Evolutionary conservation across 2,113 vertebrate genomes (phyloP).

Genomic region (Accipiter cooperii): DNA sequence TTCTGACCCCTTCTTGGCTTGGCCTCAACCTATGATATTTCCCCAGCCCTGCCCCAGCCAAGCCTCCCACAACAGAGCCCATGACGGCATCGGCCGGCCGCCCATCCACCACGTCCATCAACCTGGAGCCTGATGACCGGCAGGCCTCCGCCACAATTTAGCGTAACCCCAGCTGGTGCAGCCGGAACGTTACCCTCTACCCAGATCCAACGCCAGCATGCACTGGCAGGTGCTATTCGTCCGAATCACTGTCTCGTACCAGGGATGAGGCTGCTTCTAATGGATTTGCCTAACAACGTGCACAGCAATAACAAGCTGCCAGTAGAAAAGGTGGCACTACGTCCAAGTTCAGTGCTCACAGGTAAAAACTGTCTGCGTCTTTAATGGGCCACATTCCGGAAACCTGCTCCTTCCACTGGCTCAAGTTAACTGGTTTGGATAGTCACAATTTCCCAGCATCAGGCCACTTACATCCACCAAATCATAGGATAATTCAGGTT

Average conservation of each 20-base stretch:
- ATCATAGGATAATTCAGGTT: neutral
- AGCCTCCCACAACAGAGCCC: neutral
- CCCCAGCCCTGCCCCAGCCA: neutral
- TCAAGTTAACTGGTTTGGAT: neutral
- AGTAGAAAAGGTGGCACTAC: neutral
- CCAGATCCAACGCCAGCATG: neutral
- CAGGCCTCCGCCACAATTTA: too few relatives aligned
- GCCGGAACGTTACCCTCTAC: neutral
- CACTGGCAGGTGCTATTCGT: too few relatives aligned
- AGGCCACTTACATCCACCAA: neutral
- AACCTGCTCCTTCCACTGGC: neutral
- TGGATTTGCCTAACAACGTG: neutral
- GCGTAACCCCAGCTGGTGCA: neutral
- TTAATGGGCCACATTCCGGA: neutral
- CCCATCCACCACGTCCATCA: neutral
- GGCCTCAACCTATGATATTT: neutral
- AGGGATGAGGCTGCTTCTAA: neutral
- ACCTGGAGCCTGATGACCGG: neutral
- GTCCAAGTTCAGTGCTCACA: neutral
- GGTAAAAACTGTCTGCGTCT: neutral
- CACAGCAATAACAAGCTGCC: neutral
- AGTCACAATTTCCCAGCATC: neutral
- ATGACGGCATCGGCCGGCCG: accelerated
- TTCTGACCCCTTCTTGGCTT: neutral
- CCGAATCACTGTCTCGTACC: neutral